Evolutionary conservation across 2,888 invertebrate species (phyloP), one percentile per base, ranked within the genome.

Genomic region (Perizoma affinitatum): DNA sequence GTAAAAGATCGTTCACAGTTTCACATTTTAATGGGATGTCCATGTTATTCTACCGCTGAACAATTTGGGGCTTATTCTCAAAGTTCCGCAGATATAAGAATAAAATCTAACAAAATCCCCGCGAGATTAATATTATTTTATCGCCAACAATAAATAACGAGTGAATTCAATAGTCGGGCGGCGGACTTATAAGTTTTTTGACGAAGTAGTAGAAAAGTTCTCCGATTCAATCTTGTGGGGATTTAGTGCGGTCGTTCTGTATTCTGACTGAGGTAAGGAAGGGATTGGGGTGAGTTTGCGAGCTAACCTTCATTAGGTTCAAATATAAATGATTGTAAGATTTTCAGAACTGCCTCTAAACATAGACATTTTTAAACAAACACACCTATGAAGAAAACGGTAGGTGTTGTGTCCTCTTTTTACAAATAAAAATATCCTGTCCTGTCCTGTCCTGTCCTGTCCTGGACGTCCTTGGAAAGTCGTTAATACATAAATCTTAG

Each of bases 41-140:
- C 84, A 79, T 72, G 71, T 74, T 82, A 84, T 77, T 75, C 75
- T 78, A 71, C 80, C 80, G 54, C 47, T 33, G 9, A 49, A 64
- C 60, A 67, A 77, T 78, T 88, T 83, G 77, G 78, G 78, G 81
- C 86, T 79, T 86, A 87, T 86, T 85, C 81, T 83, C 81, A 68
- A 87, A 87, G 82, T 87, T 87, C 80, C 81, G 86, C 75, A 82
- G 84, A 73, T 80, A 85, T 81, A 86, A 87, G 89, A 88, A 90
- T 87, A 83, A 90, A 91, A 91, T 89, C 90, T 88, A 77, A 76
- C 75, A 78, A 85, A 88, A 90, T 90, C 84, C 92, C 84, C 89
- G 61, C 77, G 88, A 88, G 91, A 90, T 92, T 92, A 92, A 92
- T 92, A 92, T 91, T 90, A 90, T 92, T 92, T 92, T 91, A 92